Evolutionary conservation across 2,797 vertebrate species (phyloP), one percentile per base, ranked within the genome.

Genomic region (Chloroceryle inda): DNA sequence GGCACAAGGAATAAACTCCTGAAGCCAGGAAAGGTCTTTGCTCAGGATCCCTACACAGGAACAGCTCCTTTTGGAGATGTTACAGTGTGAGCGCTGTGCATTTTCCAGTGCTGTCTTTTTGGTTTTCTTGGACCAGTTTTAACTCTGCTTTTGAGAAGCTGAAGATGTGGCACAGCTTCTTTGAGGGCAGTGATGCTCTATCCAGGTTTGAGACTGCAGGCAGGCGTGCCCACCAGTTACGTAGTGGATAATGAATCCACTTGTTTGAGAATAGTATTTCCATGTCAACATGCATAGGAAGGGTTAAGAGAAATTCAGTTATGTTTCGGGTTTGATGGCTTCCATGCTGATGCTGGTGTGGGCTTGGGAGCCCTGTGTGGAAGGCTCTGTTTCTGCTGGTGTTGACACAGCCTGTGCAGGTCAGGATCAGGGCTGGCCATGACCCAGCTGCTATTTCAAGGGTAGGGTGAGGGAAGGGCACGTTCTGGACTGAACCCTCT

Each of bases 11-110:
- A 71, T 93, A 52, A 94, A 80, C 69, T 92, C 81, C 81, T 75
- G 73, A 68, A 94, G 81, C 71, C 85, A 87, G 87, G 55, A 40
- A 58, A 67, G 85, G 80, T 49, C 59, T 95, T 76, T 85, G 92
- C 62, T 89, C 24, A 81, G 72, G 69, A 86, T 94, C 67, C 27
- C 59, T 69, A 2, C 68, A 27, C n/a, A 45, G 62, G 62, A 26
- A 21, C 67, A 47, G n/a, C 67, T 89, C 8, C 2, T 94, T 94
- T 95, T 40, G 61, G 68, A 78, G 91, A 37, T 64, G 55, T 19
- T 78, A 20, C 18, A 33, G 10, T 35, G 27, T 55, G 31, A 35
- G 27, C 35, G 13, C 14, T 8, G 15, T 52, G 37, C 15, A 4
- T 86, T 92, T 96, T 81, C 26, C 58, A 84, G 35, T 29, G 37